Base-by-base conservation (phyloP, 2,797 vertebrate species). In the Hippocampus kuda region DNA sequence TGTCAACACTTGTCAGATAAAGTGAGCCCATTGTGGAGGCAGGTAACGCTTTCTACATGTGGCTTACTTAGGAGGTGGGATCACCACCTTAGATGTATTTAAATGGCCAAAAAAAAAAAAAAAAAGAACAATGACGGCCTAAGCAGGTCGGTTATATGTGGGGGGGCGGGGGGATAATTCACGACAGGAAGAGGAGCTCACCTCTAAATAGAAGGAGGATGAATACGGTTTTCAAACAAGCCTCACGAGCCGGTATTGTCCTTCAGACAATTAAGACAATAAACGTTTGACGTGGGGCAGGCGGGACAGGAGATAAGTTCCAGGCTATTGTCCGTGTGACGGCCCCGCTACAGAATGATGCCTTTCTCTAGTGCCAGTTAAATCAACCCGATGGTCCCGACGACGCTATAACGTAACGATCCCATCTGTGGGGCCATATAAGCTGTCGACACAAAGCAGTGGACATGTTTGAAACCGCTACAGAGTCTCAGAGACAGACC, bases 1-100 rank as follows among this genome's bases (percentile, higher is more conserved):
- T 89, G 85, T 90, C 82, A 87, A 82, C 86, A 84, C 77, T 77
- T 48, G 73, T 77, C 73, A 83, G 88, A 91, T 88, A 89, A 88
- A 44, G 85, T 87, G 83, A 77, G 71, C 60, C 84, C 84, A 90
- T 92, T 94, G 92, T 94, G 92, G 82, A 81, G 62, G 78, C 81
- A 84, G 87, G 89, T 91, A 91, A 87, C 81, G 86, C 84, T 87
- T 92, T 75, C 85, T 87, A 88, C 89, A 88, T 86, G 83, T 76
- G 89, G 83, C 86, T 88, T 74, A 83, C 86, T 12, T 18, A 2
- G 60, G 34, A 22, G 34, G 82, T 38, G 88, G 93, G 93, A 95
- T 94, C 94, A 94, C 92, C 91, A 93, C 92, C 90, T 90, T 89
- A 92, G 89, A 95, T 95, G 94, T 94, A 94, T 94, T 91, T 93